Evolutionary conservation across 2,113 vertebrate genomes (phyloP), one percentile per base, ranked within the genome.

Genomic region (Pungitius pungitius): DNA sequence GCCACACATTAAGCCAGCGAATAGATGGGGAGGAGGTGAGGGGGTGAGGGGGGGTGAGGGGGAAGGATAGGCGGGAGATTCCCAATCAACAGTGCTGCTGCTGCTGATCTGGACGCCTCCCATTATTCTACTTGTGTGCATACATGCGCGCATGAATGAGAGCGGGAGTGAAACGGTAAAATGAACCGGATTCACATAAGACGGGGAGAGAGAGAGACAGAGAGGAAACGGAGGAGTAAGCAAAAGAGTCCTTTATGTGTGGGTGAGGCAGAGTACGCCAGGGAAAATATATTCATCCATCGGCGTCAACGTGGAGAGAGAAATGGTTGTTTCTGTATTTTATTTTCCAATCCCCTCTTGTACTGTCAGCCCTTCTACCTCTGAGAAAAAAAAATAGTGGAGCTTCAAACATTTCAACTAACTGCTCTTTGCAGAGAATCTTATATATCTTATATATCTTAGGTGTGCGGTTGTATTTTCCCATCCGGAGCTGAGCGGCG

Each of bases 211-310:
- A 30, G 78, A 35, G 79, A 27, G 80, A 74, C 69, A 80, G 54
- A 65, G 81, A 73, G n/a, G n/a, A n/a, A n/a, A n/a, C n/a, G 15
- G 63, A 77, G 13, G 27, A 76, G 72, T 77, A 69, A 69, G 47
- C 84, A 67, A 77, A 69, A 81, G 24, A 77, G 73, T 51, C 69
- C 72, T 73, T 13, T 63, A 85, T 91, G 83, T 88, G 91, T 91
- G 90, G 88, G 88, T 79, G 91, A 91, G 70, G 84, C 70, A 88
- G 77, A 90, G 87, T 64, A 79, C 79, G 82, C 80, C 73, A 74
- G 83, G 87, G 85, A 81, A 90, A 90, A 92, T 87, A 79, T 84
- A 89, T 90, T 91, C 86, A 90, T 89, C 87, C 59, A 61, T 83
- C 80, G 69, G 82, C 57, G 37, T 88, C 87, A 83, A 72, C 56